These are phyloP conservation scores for Spilarctia lutea DNA, from an alignment of 2,888 invertebrate genomes.

Conservation along the genomic window DNA sequence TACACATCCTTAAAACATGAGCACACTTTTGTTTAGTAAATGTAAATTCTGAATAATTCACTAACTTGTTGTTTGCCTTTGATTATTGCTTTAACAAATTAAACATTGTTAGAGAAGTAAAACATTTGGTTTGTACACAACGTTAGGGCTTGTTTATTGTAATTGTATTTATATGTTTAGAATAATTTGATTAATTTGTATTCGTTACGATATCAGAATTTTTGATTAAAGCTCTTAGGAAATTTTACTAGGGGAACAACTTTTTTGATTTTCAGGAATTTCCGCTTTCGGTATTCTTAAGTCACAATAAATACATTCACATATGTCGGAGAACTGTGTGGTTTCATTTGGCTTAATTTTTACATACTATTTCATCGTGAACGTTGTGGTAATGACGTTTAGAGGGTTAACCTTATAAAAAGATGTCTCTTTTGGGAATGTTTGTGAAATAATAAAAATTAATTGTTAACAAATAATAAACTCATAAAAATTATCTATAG, in stretches of 20 bases:
- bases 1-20: background rate
- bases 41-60: constrained; percentile 28
- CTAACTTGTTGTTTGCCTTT: constrained; percentile 44
- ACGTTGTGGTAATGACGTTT: too few species aligned
- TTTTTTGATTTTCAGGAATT: background rate
- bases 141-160: constrained; percentile 19
- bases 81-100: constrained; percentile 45
- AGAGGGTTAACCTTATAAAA: too few species aligned
- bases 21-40: background rate
- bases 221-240: background rate
- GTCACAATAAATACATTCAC: too few species aligned
- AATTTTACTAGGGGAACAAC: background rate
- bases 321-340: too few species aligned
- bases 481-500: background rate
- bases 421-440: too few species aligned
- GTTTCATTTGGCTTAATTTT: too few species aligned
- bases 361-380: too few species aligned
- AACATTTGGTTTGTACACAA: constrained; percentile 26
- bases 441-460: too few species aligned
- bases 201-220: background rate
- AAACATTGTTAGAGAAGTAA: constrained; percentile 41
- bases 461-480: too few species aligned
- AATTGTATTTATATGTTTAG: constrained; percentile 19
- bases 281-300: too few species aligned
- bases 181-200: constrained; percentile 11